These are phyloP conservation scores for Solen grandis DNA, from an alignment of 1,140 invertebrate species.

Conservation along the genomic window DNA sequence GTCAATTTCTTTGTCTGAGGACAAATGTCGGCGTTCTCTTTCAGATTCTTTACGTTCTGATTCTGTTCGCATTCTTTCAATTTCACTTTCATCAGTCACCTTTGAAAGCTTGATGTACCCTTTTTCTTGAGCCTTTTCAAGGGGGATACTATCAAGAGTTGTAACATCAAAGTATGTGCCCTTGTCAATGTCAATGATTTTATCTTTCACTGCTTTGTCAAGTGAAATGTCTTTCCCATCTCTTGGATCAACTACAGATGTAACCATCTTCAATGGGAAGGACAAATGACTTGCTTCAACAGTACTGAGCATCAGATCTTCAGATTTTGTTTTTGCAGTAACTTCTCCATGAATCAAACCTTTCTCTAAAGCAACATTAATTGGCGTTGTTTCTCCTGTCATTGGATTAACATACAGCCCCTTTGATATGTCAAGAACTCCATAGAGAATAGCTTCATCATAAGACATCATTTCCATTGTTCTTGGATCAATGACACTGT, in stretches of 20 bases:
- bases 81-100: constrained; percentile 69
- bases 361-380: constrained; percentile 82
- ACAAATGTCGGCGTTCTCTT: constrained; percentile 35
- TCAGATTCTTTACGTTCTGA: constrained; percentile 52
- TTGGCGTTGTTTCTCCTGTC: constrained; percentile 86
- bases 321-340: constrained; percentile 71
- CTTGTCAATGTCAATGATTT: constrained; percentile 90
- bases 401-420: constrained; percentile 88
- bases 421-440: constrained; percentile 90
- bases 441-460: constrained; percentile 90
- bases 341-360: constrained; percentile 84
- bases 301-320: constrained; percentile 74
- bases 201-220: constrained; percentile 83
- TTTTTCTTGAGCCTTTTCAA: constrained; percentile 73
- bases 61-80: constrained; percentile 69
- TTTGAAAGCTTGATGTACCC: constrained; percentile 76
- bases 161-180: constrained; percentile 90
- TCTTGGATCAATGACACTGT: constrained; percentile 90
- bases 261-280: constrained; percentile 83
- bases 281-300: constrained; percentile 67
- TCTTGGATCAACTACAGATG: constrained; percentile 87
- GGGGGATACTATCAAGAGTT: constrained; percentile 84
- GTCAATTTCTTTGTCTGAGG: constrained; percentile 57
- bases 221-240: constrained; percentile 88
- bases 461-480: constrained; percentile 90